These are phyloP conservation scores for Mythimna loreyi DNA, from an alignment of 2,888 invertebrate species.

Conservation along the genomic window DNA sequence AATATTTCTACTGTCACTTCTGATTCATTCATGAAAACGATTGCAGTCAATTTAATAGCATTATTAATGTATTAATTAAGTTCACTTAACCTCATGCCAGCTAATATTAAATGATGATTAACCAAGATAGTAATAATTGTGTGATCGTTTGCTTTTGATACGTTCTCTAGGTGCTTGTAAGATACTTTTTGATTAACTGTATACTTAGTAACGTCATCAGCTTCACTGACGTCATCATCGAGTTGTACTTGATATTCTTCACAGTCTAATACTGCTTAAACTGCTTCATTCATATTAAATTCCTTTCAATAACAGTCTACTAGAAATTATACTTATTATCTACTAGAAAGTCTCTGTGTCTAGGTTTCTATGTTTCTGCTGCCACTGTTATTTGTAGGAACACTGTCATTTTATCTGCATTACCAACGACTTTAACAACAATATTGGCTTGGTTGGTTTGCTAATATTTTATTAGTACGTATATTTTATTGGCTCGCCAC, in stretches of 20 bases:
- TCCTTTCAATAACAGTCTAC: not conserved
- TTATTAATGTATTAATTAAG: conserved; percentile 12
- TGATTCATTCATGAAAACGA: not conserved
- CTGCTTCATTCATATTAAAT: too few species aligned
- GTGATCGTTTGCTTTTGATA: conserved; percentile 34
- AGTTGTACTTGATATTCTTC: not conserved
- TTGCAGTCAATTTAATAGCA: not conserved
- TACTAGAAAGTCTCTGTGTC: not conserved
- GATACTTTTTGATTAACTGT: conserved; percentile 10
- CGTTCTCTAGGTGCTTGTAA: conserved; percentile 14
- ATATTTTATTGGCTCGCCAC: too few species aligned
- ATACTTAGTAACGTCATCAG: not conserved
- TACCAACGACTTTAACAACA: not conserved
- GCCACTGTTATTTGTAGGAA: not conserved
- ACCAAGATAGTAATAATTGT: conserved; percentile 34
- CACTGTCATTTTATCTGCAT: not conserved
- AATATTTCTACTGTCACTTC: not conserved
- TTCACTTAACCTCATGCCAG: conserved; percentile 41
- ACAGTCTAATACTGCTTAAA: not conserved
- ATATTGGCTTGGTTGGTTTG: not conserved
- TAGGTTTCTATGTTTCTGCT: not conserved
- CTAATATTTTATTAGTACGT: too few species aligned
- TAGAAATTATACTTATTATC: too few species aligned
- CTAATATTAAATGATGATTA: conserved; percentile 16
- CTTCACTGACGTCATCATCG: not conserved